Base-by-base conservation (phyloP, 64 coral and sea anemone genomes). In the Anthopleura sola region DNA sequence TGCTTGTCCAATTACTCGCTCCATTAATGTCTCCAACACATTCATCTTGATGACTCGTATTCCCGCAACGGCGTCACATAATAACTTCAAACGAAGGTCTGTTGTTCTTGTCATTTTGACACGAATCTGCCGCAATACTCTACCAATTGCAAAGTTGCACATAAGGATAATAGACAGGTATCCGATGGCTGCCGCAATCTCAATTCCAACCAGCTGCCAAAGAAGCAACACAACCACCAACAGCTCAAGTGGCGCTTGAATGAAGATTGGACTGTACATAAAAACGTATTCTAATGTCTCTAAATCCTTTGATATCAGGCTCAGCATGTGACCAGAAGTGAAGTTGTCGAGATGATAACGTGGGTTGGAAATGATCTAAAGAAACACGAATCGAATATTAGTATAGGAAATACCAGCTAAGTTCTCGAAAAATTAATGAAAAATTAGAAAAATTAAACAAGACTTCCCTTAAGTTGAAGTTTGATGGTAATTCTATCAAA, bases 41-140 rank as follows among this genome's bases (percentile, higher is more conserved):
- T 82, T 91, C 76, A 87, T 87, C 60, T 91, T 91, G 49, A 91
- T 81, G 26, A 91, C 75, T 5, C 85, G 85, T 39, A 91, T 82
- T 0, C 84, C 84, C 3, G 76, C 23, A 7, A 91, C 86, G 33
- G 66, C 47, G 40, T 91, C 85, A 53, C 78, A 60, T 31, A 91
- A 60, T 19, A 81, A 81, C 18, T 78, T 78, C 17, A 91, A 85
- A 28, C 90, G 84, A 20, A 55, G 12, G 16, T 79, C 90, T 28
- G 90, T 91, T 9, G 64, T 80, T 36, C 55, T 68, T 10, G 77
- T 71, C 39, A 85, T 86, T 55, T 77, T 29, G 49, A 50, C 50
- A 51, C 39, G 51, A 24, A 78, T n/a, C 11, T 28, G 68, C 31
- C 55, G 32, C 31, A 78, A 49, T n/a, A 32, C 32, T 6, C 32